Conservation (phyloP, 2,113 vertebrate species). For the Guaruba guarouba region DNA sequence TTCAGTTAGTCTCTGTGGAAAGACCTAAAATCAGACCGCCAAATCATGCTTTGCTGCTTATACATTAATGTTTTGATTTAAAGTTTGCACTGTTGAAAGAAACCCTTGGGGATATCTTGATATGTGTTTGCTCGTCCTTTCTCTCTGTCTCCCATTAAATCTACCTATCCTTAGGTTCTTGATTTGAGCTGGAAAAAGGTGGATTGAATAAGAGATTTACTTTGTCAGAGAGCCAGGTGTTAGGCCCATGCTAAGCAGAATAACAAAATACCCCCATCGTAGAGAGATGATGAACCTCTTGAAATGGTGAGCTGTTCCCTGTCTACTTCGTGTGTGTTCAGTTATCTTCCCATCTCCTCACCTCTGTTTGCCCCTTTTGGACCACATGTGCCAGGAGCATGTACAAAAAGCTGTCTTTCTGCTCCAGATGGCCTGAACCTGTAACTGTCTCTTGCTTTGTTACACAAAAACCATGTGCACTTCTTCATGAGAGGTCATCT, state of each 20-base stretch:
- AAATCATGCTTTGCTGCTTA: background rate
- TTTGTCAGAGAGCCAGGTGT: background rate
- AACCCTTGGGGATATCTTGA: background rate
- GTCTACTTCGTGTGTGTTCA: background rate
- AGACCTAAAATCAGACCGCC: conserved; percentile 2
- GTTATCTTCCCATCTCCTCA: background rate
- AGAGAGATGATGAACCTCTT: background rate
- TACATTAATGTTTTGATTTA: conserved; percentile 29
- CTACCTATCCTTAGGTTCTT: background rate
- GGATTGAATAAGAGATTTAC: background rate
- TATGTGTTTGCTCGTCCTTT: background rate
- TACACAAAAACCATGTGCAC: background rate
- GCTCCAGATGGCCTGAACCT: background rate
- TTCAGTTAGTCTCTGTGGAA: background rate
- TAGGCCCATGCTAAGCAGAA: background rate
- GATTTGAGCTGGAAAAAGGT: background rate
- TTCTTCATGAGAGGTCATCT: background rate
- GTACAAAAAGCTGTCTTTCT: background rate
- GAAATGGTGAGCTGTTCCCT: background rate
- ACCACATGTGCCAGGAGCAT: accelerated
- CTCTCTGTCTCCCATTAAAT: background rate
- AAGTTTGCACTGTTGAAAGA: background rate
- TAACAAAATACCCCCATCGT: background rate
- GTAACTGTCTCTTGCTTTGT: background rate
- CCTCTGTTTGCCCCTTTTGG: background rate